phyloP scores from a whole-genome alignment of 1,140 invertebrate species.

The honey bee (Apis mellifera) region DNA sequence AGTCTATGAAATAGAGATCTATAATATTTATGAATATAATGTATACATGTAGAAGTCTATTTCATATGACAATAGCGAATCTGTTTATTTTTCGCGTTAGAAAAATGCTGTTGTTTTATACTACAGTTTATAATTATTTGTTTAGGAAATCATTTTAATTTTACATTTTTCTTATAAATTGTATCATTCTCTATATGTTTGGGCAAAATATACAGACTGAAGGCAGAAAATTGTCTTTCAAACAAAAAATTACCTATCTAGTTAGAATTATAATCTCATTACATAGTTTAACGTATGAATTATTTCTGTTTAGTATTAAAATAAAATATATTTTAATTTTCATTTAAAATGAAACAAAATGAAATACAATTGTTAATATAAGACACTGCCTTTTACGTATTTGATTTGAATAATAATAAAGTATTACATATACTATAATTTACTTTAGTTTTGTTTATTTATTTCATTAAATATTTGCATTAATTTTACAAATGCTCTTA shows the following conservation, averaged over 20 bases:
- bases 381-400: constrained; percentile 52
- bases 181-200: constrained; percentile 58
- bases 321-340: constrained; percentile 51
- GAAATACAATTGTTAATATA: constrained; percentile 44
- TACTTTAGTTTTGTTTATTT: constrained; percentile 33
- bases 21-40: constrained; percentile 31
- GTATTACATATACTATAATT: constrained; percentile 42
- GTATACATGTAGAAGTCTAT: constrained; percentile 34
- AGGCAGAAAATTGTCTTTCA: constrained; percentile 45
- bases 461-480: constrained; percentile 8
- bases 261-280: constrained; percentile 47
- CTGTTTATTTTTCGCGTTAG: constrained; percentile 42
- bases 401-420: constrained; percentile 59
- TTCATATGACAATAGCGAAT: constrained; percentile 40
- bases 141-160: constrained; percentile 40
- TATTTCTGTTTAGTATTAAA: constrained; percentile 53
- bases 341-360: constrained; percentile 45
- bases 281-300: constrained; percentile 39
- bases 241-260: constrained; percentile 54
- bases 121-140: constrained; percentile 42
- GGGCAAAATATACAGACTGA: constrained; percentile 62
- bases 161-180: constrained; percentile 49
- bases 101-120: constrained; percentile 34
- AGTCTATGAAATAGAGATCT: constrained; percentile 42
- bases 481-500: not conserved